Percentiles rank a stretch among this genome's conserved stretches.
These are phyloP conservation scores for Bradysia coprophila DNA, from an alignment of 1,140 invertebrate species.

Conservation along the genomic window DNA sequence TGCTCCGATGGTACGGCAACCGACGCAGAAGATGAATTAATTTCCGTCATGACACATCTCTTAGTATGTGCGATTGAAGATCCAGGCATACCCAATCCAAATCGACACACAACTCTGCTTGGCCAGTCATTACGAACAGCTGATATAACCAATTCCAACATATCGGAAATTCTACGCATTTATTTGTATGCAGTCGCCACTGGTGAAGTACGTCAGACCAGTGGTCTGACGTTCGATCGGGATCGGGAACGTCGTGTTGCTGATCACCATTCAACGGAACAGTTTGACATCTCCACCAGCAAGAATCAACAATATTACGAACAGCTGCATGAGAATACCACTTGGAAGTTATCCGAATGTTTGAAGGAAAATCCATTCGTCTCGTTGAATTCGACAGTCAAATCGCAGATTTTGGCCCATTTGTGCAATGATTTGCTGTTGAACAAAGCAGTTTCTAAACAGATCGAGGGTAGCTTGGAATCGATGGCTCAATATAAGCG, in stretches of 20 bases:
- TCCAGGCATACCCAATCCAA: slow-evolving; percentile 80
- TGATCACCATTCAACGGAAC: slow-evolving; percentile 56
- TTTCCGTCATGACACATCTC: slow-evolving; percentile 76
- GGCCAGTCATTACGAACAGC: slow-evolving; percentile 81
- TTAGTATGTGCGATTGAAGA: slow-evolving; percentile 86
- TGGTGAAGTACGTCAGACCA: slow-evolving; percentile 63
- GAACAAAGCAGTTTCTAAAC: slow-evolving; percentile 70
- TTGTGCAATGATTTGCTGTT: slow-evolving; percentile 87
- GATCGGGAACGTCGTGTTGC: slow-evolving; percentile 56
- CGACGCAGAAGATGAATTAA: slow-evolving; percentile 69
- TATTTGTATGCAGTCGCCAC: slow-evolving; percentile 75
- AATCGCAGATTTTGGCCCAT: slow-evolving; percentile 73
- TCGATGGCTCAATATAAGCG: slow-evolving; percentile 54
- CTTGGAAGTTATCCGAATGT: slow-evolving; percentile 47
- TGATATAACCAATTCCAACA: slow-evolving; percentile 75
- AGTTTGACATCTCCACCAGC: slow-evolving; percentile 39
- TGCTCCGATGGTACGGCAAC: slow-evolving; percentile 48
- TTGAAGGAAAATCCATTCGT: slow-evolving; percentile 67
- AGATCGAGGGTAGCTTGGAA: slow-evolving; percentile 59
- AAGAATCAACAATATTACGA: slow-evolving; percentile 64
- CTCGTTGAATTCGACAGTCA: slow-evolving; percentile 66
- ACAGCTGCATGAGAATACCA: slow-evolving; percentile 50
- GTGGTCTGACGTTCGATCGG: slow-evolving; percentile 52
- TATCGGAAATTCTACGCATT: slow-evolving; percentile 83
- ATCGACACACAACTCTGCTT: slow-evolving; percentile 66